Base-by-base conservation (phyloP, 2,113 vertebrate genomes). In the Scomber colias region DNA sequence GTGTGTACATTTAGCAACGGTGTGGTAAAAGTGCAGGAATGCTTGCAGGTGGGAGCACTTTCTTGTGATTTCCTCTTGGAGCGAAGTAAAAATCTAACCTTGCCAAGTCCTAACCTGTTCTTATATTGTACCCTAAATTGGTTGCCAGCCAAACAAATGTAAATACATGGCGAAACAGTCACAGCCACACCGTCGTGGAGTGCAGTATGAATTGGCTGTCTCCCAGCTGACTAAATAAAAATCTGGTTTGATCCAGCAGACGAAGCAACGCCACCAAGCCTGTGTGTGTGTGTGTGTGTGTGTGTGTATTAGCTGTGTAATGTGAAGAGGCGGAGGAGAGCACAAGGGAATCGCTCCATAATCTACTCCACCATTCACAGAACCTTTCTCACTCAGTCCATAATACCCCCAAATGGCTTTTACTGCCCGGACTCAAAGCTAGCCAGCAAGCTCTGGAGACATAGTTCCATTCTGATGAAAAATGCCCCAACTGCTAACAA, bases 341-440 rank as follows among this genome's bases (percentile, higher is more conserved):
- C 87, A 57, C 66, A 50, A 27, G 75, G 87, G 84, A 92, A 88
- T 92, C 51, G 65, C 59, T 89, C 89, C 88, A 90, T 94, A 92
- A 93, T 93, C 91, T 92, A 90, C 67, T 89, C 84, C 76, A 75
- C 83, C 77, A 84, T 88, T 92, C 85, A 82, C 89, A 81, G 92
- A 79, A 90, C 87, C 85, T 85, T 83, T 91, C 79, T 90, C 82
- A 82, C 89, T 94, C 92, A 87, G 81, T 90, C 93, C 82, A 92
- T 83, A 92, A 93, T 94, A 93, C 93, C 93, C 88, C 87, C 87
- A 94, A 96, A 94, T 92, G 89, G 87, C 78, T 87, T 91, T 92
- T 90, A 92, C 48, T 79, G 81, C 92, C 87, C 86, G 49, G 77
- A 81, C 92, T 94, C 86, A 88, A 83, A 89, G 90, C 87, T 81